Base-by-base conservation (phyloP, 2,797 vertebrate genomes). In the Phoeniculus purpureus region DNA sequence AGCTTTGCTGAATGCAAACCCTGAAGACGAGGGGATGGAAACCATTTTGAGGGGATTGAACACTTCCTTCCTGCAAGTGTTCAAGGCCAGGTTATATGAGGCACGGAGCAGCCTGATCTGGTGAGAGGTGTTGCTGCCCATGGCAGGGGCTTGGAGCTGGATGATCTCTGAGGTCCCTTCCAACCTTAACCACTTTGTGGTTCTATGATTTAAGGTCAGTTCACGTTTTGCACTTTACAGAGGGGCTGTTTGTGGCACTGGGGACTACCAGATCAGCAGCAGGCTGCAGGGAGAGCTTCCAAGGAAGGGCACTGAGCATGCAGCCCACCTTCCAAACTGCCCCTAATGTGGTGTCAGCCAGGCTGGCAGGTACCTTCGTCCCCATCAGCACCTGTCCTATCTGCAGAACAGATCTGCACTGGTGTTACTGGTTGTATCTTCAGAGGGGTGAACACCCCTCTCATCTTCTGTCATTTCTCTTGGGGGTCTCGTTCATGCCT, bases 401-500 rank as follows among this genome's bases (percentile, higher is more conserved):
- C 92, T 82, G 25, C 55, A 23, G 82, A 92, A 85, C 72, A 82
- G 90, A n/a, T n/a, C 85, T 91, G 85, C 89, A 29, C 78, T 85
- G 51, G 29, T 68, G 68, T 55, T 90, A 4, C 66, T 89, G 91
- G 62, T 76, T 94, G 64, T 56, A 78, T 92, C 87, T 92, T 90
- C 86, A 80, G 73, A 90, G 60, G 84, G 79, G 81, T 82, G 79
- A 82, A 71, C 43, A 93, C 56, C 1, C 84, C 90, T 79, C 61
- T 40, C 1, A 45, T 56, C 82, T 11, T 66, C 86, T 92, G 27
- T 54, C 10, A 6, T 72, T 90, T 90, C 85, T 83, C 0, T 0
- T 89, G 66, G 81, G 90, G 92, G 86, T 90, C 89, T 75, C 62
- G 17, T 6, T 93, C 83, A 31, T 31, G 29, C 71, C 76, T 93